A percentile compares a stretch with the other conserved stretches of the same genome.
phyloP scores from a whole-genome alignment of 2,113 vertebrate genomes.

The Antennarius striatus region DNA sequence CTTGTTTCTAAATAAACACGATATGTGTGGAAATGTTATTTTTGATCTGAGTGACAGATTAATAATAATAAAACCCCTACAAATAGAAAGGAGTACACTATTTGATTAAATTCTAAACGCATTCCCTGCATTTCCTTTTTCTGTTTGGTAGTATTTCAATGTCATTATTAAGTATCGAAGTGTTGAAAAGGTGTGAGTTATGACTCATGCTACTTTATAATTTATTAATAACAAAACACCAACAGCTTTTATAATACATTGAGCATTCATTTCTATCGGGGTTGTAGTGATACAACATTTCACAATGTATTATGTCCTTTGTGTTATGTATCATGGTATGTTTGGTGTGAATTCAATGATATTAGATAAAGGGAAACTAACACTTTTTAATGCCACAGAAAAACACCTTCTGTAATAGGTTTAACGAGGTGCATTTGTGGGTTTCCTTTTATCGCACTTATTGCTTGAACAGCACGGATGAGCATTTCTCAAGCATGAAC shows the following conservation, averaged over 20 bases:
- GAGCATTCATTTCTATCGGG: too few relatives aligned
- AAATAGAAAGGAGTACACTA: too few relatives aligned
- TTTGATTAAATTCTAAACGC: too few relatives aligned
- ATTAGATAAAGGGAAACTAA: conserved; percentile 22
- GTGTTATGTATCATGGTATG: too few relatives aligned
- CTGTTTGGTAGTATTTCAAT: not conserved
- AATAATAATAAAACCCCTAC: not conserved
- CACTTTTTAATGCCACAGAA: conserved; percentile 26
- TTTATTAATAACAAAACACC: not conserved
- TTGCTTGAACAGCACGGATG: not conserved
- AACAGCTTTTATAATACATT: not conserved
- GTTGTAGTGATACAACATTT: not conserved
- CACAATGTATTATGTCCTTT: not conserved
- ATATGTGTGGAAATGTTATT: not conserved
- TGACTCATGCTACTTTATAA: not conserved
- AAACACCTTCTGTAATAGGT: not conserved
- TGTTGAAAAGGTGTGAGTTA: not conserved
- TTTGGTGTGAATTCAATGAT: not conserved
- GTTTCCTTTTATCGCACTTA: not conserved
- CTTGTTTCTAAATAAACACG: not conserved
- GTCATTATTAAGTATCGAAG: not conserved
- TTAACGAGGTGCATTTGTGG: conserved; percentile 1
- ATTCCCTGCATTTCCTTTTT: not conserved
- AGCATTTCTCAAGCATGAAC: not conserved
- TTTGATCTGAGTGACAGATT: not conserved